Evolutionary conservation across 2,113 vertebrate genomes (phyloP).

Genomic region (Apistogramma diplotaenia): DNA sequence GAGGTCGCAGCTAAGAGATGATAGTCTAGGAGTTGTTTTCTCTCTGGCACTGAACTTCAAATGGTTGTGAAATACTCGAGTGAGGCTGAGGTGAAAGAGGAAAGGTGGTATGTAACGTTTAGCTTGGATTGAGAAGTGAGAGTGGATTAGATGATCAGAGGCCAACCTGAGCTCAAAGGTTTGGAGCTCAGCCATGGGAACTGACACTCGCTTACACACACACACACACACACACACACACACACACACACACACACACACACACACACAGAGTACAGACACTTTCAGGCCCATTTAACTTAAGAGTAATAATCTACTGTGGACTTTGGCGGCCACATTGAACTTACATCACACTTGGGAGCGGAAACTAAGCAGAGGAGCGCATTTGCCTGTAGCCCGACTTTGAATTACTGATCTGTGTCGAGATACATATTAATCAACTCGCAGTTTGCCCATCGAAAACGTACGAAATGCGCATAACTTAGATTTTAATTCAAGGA

Average conservation of each 20-base stretch:
- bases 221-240: neutral
- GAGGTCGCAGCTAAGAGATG: neutral
- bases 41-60: neutral
- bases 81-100: constrained; percentile 5
- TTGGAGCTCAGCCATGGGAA: constrained; percentile 30
- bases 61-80: constrained; percentile 16
- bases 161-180: constrained; percentile 38
- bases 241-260: neutral
- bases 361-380: constrained; percentile 30
- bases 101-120: constrained; percentile 12
- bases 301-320: constrained; percentile 58
- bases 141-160: constrained; percentile 39
- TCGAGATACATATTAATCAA: constrained; percentile 20
- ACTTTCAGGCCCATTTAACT: constrained; percentile 55
- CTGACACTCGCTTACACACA: neutral
- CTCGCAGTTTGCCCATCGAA: constrained; percentile 1
- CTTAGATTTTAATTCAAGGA: neutral
- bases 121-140: constrained; percentile 29
- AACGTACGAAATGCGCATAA: neutral
- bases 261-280: neutral
- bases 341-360: constrained; percentile 50
- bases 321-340: constrained; percentile 43
- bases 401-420: constrained; percentile 32
- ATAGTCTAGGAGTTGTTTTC: neutral
- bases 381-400: constrained; percentile 21